Evolutionary conservation across 2,113 vertebrate species (phyloP).

Genomic region (Saiga tatarica): DNA sequence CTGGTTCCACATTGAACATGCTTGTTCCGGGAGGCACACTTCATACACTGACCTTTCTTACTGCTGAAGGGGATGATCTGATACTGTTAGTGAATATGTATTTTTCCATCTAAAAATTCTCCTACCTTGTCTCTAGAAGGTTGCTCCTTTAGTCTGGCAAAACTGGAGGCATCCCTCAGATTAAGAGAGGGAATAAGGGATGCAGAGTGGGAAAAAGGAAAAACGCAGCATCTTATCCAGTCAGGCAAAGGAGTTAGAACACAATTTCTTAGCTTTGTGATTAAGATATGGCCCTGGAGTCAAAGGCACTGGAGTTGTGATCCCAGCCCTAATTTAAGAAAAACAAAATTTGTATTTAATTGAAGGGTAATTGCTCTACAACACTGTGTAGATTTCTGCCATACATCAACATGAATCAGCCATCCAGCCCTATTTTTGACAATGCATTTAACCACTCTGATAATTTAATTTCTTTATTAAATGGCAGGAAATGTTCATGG

Average conservation of each 20-base stretch:
- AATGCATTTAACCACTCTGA: neutral
- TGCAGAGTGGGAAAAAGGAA: neutral
- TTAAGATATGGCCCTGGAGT: neutral
- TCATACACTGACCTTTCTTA: neutral
- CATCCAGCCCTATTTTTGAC: neutral
- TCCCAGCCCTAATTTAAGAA: neutral
- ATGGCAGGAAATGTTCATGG: neutral
- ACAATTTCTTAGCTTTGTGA: neutral
- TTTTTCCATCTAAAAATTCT: constrained; percentile 7
- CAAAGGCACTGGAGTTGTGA: neutral
- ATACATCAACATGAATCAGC: neutral
- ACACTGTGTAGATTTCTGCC: neutral
- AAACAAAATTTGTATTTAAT: neutral
- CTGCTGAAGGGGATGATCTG: neutral
- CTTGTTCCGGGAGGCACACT: neutral
- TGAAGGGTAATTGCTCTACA: no score
- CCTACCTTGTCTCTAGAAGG: neutral
- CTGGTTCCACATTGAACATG: neutral
- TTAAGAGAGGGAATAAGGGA: neutral
- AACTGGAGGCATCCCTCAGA: neutral
- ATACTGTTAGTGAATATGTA: neutral
- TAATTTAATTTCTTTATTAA: neutral
- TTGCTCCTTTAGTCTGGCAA: neutral
- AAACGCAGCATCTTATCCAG: neutral
- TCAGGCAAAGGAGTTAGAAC: neutral